A percentile compares a stretch with the other conserved stretches of the same genome.
Evolutionary conservation across 2,797 vertebrate genomes (phyloP).

Genomic region (Pitangus sulphuratus): DNA sequence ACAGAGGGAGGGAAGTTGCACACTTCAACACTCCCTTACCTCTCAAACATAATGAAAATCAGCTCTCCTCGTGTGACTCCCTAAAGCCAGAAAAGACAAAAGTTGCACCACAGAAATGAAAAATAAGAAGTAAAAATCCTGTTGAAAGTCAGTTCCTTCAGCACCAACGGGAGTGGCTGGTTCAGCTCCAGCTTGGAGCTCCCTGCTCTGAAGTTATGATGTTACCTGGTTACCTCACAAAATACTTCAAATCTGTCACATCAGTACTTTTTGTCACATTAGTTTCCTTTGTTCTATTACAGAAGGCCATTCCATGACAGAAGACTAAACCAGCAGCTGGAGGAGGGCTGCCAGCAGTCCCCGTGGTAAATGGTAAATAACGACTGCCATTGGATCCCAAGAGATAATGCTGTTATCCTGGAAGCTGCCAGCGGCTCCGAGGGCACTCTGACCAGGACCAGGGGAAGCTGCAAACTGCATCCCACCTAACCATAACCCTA

Average conservation of each 20-base stretch:
- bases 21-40: background rate
- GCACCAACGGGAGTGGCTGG: fast-evolving
- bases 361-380: background rate
- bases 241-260: background rate
- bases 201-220: background rate
- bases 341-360: background rate
- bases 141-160: background rate
- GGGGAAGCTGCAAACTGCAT: background rate
- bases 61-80: background rate
- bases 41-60: background rate
- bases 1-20: background rate
- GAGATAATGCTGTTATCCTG: background rate
- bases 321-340: background rate
- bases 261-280: background rate
- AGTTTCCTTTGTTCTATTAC: background rate
- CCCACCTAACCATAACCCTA: background rate
- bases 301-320: background rate
- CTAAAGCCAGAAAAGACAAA: background rate
- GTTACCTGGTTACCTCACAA: background rate
- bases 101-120: background rate
- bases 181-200: background rate
- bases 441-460: background rate
- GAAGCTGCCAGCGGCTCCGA: background rate
- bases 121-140: background rate
- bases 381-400: background rate